Percentiles rank a stretch among this genome's conserved stretches.
Conservation (phyloP, 2,797 vertebrate genomes). For the Microcaecilia unicolor region DNA sequence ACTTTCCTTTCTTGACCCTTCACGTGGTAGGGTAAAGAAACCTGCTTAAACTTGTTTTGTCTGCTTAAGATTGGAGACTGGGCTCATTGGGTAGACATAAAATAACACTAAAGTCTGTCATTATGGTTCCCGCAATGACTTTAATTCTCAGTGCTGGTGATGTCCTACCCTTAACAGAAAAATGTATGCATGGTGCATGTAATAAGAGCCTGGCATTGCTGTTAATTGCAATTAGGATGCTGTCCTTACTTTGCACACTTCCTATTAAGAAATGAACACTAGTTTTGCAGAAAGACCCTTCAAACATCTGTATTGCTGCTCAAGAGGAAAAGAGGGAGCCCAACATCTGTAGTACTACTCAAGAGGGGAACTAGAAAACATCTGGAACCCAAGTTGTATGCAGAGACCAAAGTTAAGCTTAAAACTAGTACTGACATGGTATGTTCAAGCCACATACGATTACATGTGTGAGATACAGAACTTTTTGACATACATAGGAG, state of each 20-base stretch:
- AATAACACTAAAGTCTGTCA: constrained; percentile 18
- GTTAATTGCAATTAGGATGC: constrained; percentile 36
- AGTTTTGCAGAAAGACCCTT: constrained; percentile 24
- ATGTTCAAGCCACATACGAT: too few relatives aligned
- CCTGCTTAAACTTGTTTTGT: constrained; percentile 17
- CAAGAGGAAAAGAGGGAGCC: too few relatives aligned
- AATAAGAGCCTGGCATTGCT: constrained; percentile 48
- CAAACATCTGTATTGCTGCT: too few relatives aligned
- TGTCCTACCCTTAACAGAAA: constrained; percentile 30
- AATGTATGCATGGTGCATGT: constrained; percentile 39
- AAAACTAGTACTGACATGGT: too few relatives aligned
- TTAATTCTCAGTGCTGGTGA: constrained; percentile 37
- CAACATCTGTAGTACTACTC: too few relatives aligned
- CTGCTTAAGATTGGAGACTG: constrained; percentile 20
- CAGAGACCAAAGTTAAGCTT: too few relatives aligned
- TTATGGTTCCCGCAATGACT: constrained; percentile 50
- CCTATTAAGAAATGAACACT: constrained; percentile 31
- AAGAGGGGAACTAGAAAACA: too few relatives aligned
- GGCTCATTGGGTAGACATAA: constrained; percentile 21
- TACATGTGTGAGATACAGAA: too few relatives aligned
- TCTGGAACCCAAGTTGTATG: too few relatives aligned
- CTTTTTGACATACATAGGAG: too few relatives aligned
- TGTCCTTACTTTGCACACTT: constrained; percentile 18
- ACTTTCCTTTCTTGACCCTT: constrained; percentile 26
- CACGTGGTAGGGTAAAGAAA: constrained; percentile 13